Evolutionary conservation across 2,888 invertebrate genomes (phyloP), one percentile per base, ranked within the genome.

Genomic region (Apodemia hepburni): DNA sequence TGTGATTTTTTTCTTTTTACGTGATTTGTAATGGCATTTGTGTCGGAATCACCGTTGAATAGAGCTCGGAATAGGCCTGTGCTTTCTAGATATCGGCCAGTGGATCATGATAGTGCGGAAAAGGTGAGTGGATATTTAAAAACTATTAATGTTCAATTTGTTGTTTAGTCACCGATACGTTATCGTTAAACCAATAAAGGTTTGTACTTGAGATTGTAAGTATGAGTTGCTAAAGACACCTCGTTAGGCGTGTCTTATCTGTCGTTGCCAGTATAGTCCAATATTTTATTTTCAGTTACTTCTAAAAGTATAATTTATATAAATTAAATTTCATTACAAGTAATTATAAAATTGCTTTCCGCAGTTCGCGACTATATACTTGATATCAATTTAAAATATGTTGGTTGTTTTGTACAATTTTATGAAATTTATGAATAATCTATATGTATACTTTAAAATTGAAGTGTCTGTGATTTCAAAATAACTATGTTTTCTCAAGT

Each of bases 51-150:
- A 58, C 86, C 87, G 49, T 70, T 88, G 65, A 84, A 76, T 72
- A 82, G 90, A 69, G 75, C 86, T 59, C 82, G 90, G 67, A 81
- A 78, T 73, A 84, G 87, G 68, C 91, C 91, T 61, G 91, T 91
- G 61, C 69, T 91, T 71, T 81, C 89, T 66, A 87, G 91, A 33
- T 91, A 89, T 57, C 57, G 57, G 27, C 57, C 57, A 57, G 57
- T 57, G 57, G 57, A 57, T 57, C 57, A 57, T 29, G 76, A 69
- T 59, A 71, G 73, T 68, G 70, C 75, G 18, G 89, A 89, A 47
- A 82, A 90, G 84, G 90, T 89, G 73, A 84, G 84, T 60, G 49
- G 47, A 51, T 38, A 64, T 59, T 61, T 51, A 12, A 58, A 17
- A 18, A 12, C 57, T 17, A 38, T 38, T 57, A 64, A 57, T 35